phyloP scores from a whole-genome alignment of 2,113 vertebrate species.

The Nyctibius bracteatus region DNA sequence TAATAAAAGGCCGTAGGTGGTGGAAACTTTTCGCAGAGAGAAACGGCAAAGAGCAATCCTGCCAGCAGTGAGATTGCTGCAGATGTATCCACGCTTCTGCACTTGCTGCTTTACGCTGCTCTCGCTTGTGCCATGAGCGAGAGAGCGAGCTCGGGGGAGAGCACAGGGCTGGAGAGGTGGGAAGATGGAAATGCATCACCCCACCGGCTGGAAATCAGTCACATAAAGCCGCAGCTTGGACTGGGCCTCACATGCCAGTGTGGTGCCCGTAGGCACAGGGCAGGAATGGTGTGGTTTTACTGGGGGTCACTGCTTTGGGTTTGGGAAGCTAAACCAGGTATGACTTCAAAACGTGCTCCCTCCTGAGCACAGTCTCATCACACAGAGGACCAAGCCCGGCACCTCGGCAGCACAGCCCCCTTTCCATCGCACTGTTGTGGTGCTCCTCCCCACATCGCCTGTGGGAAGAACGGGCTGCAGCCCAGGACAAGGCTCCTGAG shows the following conservation, averaged over 20 bases:
- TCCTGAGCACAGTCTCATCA: background rate
- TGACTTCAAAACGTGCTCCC: rapidly evolving
- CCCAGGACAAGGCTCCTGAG: background rate
- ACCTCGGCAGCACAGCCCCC: background rate
- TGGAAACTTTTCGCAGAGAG: background rate
- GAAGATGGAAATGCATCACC: background rate
- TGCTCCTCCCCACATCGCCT: rapidly evolving
- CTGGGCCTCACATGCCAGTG: background rate
- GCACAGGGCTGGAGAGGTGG: background rate
- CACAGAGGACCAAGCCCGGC: background rate
- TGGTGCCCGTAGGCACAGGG: background rate
- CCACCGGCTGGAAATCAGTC: background rate
- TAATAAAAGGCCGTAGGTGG: background rate
- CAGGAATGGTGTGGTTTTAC: background rate
- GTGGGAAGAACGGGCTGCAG: background rate
- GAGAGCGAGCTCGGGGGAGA: too few species aligned
- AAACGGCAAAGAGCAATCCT: background rate
- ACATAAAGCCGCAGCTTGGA: background rate
- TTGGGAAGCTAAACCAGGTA: background rate
- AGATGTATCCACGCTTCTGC: background rate
- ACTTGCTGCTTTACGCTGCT: background rate
- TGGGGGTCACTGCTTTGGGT: rapidly evolving
- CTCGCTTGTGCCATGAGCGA: rapidly evolving
- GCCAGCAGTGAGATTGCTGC: background rate
- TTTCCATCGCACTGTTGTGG: rapidly evolving